Evolutionary conservation across 2,888 invertebrate species (phyloP).

Genomic region (Ditylenchus weischeri): DNA sequence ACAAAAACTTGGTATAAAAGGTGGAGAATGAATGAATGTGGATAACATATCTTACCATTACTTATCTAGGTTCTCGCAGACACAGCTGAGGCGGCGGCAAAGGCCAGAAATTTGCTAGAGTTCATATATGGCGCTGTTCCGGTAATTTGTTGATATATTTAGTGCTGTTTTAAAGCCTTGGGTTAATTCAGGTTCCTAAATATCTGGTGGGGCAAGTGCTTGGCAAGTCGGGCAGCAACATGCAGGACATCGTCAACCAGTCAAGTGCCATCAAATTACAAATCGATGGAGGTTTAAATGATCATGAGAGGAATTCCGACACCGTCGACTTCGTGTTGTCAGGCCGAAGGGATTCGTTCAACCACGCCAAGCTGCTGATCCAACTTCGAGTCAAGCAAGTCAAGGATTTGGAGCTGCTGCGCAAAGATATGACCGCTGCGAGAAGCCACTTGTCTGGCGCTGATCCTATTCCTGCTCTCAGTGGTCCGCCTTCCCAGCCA

Average conservation of each 20-base stretch:
- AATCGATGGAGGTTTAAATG: neutral
- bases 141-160: neutral
- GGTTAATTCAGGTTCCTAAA: neutral
- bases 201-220: neutral
- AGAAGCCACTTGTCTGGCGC: too few relatives aligned
- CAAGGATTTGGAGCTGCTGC: too few relatives aligned
- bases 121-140: constrained; percentile 4
- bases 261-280: constrained; percentile 5
- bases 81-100: neutral
- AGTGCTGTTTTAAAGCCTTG: too few relatives aligned
- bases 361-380: neutral
- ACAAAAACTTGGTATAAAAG: too few relatives aligned
- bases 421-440: too few relatives aligned
- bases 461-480: too few relatives aligned
- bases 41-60: too few relatives aligned
- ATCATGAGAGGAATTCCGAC: neutral
- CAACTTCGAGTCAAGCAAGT: constrained; percentile 2
- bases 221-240: neutral
- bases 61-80: neutral
- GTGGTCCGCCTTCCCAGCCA: too few relatives aligned
- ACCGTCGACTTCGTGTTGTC: neutral
- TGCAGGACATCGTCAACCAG: constrained; percentile 4
- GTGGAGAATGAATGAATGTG: too few relatives aligned
- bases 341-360: neutral
- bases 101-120: constrained; percentile 4